These are phyloP conservation scores for Himalopsyche japonica DNA, from an alignment of 2,888 invertebrate species.

Conservation along the genomic window DNA sequence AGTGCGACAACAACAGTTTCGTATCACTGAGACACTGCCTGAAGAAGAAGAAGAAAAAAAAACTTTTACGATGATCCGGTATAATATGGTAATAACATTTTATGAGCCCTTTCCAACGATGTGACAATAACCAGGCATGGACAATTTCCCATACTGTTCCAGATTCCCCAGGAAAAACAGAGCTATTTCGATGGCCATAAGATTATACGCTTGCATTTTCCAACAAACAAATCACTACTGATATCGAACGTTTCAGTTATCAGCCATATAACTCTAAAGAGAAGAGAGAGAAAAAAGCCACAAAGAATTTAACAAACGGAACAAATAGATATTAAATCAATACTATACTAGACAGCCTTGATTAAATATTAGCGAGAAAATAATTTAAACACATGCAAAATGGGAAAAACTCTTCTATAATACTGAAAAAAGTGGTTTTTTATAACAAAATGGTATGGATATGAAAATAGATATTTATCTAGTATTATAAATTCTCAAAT, in stretches of 20 bases:
- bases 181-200: slow-evolving; percentile 15
- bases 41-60: slow-evolving; percentile 4
- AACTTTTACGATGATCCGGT: slow-evolving; percentile 38
- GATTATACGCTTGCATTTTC: neutral
- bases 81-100: slow-evolving; percentile 41
- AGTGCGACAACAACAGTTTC: neutral
- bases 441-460: no score
- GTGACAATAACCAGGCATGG: slow-evolving; percentile 40
- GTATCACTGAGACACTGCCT: neutral
- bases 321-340: no score
- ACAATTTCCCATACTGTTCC: neutral
- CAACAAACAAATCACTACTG: neutral
- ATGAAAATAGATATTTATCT: no score
- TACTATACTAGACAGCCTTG: no score
- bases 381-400: no score
- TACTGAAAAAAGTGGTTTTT: no score
- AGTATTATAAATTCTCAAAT: no score
- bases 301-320: no score
- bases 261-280: neutral
- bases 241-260: no score
- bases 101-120: slow-evolving; percentile 34
- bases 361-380: no score
- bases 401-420: no score
- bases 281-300: no score
- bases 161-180: slow-evolving; percentile 25